Percentiles rank a stretch among this genome's conserved stretches.
phyloP scores from a whole-genome alignment of 2,888 invertebrate species.

The Cremastobaeus sp. region DNA sequence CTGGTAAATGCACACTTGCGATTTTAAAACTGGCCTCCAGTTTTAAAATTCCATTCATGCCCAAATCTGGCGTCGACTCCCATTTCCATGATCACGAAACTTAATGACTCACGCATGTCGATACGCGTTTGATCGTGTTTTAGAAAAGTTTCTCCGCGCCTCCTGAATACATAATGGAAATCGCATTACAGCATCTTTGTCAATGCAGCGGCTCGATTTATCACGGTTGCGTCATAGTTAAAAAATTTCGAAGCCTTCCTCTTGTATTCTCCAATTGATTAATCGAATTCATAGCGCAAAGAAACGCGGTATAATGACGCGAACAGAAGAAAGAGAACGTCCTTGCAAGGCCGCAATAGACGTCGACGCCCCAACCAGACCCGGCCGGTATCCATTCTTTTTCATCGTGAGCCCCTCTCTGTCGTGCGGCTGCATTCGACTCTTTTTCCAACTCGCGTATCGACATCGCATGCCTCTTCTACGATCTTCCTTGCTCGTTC shows the following conservation, averaged over 20 bases:
- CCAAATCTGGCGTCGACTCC: slow-evolving; percentile 1
- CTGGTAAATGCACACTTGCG: neutral
- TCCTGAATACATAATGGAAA: no score
- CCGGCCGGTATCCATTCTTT: slow-evolving; percentile 35
- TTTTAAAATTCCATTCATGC: neutral
- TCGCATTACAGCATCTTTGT: no score
- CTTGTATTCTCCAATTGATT: slow-evolving; percentile 27
- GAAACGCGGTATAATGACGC: slow-evolving; percentile 43
- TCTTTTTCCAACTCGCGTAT: slow-evolving; percentile 26
- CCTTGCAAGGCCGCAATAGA: slow-evolving; percentile 62
- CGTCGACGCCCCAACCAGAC: slow-evolving; percentile 60
- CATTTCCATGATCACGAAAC: slow-evolving; percentile 20
- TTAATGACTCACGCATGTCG: slow-evolving; percentile 31
- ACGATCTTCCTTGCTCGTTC: slow-evolving; percentile 35
- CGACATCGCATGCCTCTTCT: slow-evolving; percentile 24
- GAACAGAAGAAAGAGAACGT: slow-evolving; percentile 59
- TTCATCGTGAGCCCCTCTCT: slow-evolving; percentile 11
- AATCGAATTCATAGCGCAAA: slow-evolving; percentile 43
- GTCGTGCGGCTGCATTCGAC: slow-evolving; percentile 3
- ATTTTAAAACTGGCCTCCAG: no score
- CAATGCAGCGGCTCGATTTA: no score
- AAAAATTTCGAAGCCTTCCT: slow-evolving; percentile 30
- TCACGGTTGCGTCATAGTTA: slow-evolving; percentile 8
- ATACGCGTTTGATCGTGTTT: slow-evolving; percentile 29
- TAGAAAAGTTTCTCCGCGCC: no score